These are phyloP conservation scores for Ypsolopha scabrella DNA, from an alignment of 2,888 invertebrate species.

Conservation along the genomic window DNA sequence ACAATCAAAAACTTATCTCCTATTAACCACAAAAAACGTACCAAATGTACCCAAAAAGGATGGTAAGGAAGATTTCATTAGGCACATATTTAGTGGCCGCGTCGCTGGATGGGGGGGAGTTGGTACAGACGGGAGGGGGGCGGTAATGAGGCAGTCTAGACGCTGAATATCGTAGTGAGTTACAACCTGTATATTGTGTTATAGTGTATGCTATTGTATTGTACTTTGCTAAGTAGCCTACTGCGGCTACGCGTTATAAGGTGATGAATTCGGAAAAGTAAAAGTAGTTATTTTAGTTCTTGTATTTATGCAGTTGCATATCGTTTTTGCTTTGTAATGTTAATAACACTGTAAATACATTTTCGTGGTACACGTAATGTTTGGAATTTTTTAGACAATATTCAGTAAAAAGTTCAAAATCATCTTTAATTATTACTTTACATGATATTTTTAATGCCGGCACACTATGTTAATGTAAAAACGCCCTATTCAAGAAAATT, in stretches of 20 bases:
- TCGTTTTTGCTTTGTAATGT: no score
- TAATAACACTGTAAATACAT: no score
- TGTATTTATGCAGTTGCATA: no score
- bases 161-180: slow-evolving; percentile 17
- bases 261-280: not conserved
- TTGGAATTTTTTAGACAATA: no score
- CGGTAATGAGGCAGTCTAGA: slow-evolving; percentile 44
- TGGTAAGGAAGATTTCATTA: not conserved
- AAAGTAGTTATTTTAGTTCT: not conserved
- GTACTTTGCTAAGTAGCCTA: slow-evolving; percentile 5
- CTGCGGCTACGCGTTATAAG: not conserved
- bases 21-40: not conserved
- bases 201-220: slow-evolving; percentile 36
- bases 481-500: no score
- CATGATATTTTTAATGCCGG: no score
- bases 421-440: no score
- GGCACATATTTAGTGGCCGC: not conserved
- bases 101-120: slow-evolving; percentile 17
- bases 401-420: no score
- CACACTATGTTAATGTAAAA: no score
- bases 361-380: no score
- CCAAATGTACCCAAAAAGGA: not conserved
- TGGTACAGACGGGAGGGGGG: slow-evolving; percentile 29
- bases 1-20: not conserved
- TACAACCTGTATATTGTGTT: not conserved